Percentiles rank a stretch among this genome's conserved stretches.
Evolutionary conservation across 1,140 invertebrate genomes (phyloP).

Genomic region (Asbolus verrucosus): DNA sequence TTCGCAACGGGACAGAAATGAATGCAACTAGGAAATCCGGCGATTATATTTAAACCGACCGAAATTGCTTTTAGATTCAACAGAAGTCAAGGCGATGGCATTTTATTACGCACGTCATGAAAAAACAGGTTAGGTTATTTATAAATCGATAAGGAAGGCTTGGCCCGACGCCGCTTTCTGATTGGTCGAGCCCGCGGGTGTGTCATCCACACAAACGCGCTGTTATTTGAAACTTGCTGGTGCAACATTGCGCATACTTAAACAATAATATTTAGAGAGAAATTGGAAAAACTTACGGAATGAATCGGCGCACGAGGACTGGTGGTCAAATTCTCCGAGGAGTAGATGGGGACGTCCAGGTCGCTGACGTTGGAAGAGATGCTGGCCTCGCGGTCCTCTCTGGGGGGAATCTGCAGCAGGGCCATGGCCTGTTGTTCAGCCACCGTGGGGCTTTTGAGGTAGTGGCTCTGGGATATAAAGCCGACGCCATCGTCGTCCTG

Average conservation of each 20-base stretch:
- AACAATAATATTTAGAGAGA: background rate
- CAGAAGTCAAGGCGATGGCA: conserved; percentile 36
- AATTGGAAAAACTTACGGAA: conserved; percentile 58
- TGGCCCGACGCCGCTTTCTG: background rate
- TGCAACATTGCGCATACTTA: conserved; percentile 1
- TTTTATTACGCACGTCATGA: conserved; percentile 7
- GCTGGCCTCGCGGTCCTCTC: conserved; percentile 65
- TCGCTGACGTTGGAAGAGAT: conserved; percentile 72
- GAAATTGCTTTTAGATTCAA: background rate
- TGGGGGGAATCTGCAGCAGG: conserved; percentile 66
- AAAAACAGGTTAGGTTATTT: conserved; percentile 40
- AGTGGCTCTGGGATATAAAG: conserved; percentile 71
- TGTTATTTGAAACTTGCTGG: conserved; percentile 14
- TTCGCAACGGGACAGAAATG: background rate
- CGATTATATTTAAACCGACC: background rate
- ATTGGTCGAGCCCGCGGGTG: conserved; percentile 47
- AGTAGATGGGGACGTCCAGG: conserved; percentile 71
- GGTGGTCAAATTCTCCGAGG: conserved; percentile 60
- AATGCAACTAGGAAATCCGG: conserved; percentile 2
- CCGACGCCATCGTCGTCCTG: conserved; percentile 70
- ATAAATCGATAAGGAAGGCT: conserved; percentile 36
- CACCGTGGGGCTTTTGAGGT: conserved; percentile 66
- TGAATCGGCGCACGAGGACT: conserved; percentile 51
- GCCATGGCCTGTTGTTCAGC: conserved; percentile 64
- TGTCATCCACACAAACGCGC: conserved; percentile 22